Conservation (phyloP, 2,797 vertebrate species). For the Columba guinea region DNA sequence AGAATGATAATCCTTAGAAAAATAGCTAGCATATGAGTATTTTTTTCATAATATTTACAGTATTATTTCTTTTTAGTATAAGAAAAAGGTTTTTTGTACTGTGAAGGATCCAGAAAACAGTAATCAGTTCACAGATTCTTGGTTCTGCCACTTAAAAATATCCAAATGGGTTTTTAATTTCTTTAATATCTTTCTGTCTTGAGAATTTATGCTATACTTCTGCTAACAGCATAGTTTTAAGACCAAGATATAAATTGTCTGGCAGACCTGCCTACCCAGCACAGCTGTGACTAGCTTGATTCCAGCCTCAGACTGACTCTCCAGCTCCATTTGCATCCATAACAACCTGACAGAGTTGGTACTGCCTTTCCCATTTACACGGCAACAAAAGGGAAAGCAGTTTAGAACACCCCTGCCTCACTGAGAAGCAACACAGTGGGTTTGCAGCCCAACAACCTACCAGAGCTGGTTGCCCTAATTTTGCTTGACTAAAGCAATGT, state of each 20-base stretch:
- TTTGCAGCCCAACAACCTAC: background rate
- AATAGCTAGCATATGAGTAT: background rate
- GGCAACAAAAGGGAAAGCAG: background rate
- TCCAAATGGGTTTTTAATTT: background rate
- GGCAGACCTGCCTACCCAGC: constrained; percentile 22
- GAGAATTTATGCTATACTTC: background rate
- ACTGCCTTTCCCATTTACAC: background rate
- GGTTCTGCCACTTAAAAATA: constrained; percentile 10
- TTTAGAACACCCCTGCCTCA: background rate
- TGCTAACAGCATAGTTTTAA: background rate
- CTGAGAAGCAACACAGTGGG: background rate
- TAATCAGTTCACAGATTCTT: constrained; percentile 1
- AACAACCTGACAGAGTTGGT: background rate
- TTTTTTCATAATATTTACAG: background rate
- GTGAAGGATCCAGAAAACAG: background rate
- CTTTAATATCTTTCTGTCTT: background rate
- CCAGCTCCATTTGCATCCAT: background rate
- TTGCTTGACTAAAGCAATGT: background rate
- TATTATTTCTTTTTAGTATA: background rate
- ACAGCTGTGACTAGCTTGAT: constrained; percentile 17
- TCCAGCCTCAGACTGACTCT: background rate
- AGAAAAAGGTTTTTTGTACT: background rate
- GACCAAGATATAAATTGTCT: background rate
- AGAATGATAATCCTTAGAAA: constrained; percentile 36
- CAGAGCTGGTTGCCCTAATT: background rate